These are phyloP conservation scores for Picathartes gymnocephalus DNA, from an alignment of 2,113 vertebrate genomes.

Conservation along the genomic window DNA sequence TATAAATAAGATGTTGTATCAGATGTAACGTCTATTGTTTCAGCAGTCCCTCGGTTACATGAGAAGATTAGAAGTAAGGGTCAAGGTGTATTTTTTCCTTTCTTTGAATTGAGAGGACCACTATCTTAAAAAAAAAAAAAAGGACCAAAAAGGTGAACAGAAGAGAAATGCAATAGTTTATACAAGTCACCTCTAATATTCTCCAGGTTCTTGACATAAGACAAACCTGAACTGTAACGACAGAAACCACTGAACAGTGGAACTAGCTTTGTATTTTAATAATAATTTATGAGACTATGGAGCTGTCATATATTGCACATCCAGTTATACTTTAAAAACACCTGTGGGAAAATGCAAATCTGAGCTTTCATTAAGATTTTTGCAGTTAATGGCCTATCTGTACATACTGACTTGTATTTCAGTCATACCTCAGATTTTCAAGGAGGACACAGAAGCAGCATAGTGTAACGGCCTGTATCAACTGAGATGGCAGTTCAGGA, in stretches of 20 bases:
- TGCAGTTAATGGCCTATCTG: not conserved
- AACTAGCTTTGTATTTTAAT: not conserved
- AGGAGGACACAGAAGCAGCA: not conserved
- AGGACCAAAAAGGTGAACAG: not conserved
- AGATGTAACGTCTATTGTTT: slow-evolving; percentile 7
- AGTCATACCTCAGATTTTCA: not conserved
- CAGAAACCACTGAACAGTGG: not conserved
- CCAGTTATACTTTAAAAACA: not conserved
- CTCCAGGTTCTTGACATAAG: not conserved
- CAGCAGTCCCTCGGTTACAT: not conserved
- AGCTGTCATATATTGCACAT: not conserved
- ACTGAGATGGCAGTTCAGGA: not conserved
- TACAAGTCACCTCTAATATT: not conserved
- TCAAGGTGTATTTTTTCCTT: not conserved
- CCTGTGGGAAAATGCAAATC: not conserved
- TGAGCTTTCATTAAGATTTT: not conserved
- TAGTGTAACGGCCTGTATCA: not conserved
- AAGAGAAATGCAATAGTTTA: not conserved
- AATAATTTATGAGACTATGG: not conserved
- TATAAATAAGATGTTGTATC: slow-evolving; percentile 21
- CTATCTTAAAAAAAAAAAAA: not conserved
- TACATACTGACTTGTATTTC: not conserved
- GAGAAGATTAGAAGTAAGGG: not conserved
- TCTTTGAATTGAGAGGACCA: not conserved
- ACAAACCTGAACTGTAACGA: not conserved